Evolutionary conservation across 2,888 invertebrate genomes (phyloP), one percentile per base, ranked within the genome.

Genomic region (Idaea aversata): DNA sequence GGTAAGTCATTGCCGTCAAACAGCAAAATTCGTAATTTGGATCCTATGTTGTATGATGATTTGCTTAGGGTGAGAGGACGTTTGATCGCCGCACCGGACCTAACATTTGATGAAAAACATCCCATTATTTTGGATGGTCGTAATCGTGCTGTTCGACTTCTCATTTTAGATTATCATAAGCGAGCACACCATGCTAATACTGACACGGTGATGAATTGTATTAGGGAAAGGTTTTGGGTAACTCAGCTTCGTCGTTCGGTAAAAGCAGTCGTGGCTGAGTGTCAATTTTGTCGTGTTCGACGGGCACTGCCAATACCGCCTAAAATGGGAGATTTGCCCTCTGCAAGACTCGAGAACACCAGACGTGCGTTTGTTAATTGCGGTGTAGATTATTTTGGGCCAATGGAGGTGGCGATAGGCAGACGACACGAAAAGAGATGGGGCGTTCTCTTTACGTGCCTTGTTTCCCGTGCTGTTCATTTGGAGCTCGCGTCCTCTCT

Each of bases 201-300:
- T 6, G 62, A 62, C 47, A 58, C 60, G 7, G 70, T 72, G 4
- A 63, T 64, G 5, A 76, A 78, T 60, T 72, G 76, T 7, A 61
- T 74, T 1, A 64, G 77, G 34, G 76, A 78, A 61, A 64, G 65
- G 4, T 74, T 71, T 15, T 77, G 75, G 73, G 61, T 77, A 10
- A 0, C 71, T 1, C 60, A 64, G 1, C 58, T 77, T 10, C 65
- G 76, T 3, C 72, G 73, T 0, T 65, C 69, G 0, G 67, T 72
- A 6, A 59, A 67, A 7, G 13, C 59, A 1, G 64, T 74, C 10
- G 65, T 57, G 16, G 36, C 57, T 0, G 25, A 60, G 10, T 75
- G 75, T 63, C 57, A 61, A 5, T 36, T 25, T 10, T 76, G 76
- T 65, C 61, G 64, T 0, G 36, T 73, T 7, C 47, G 61, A n/a